Conservation (phyloP, 2,113 vertebrate species). For the Heptranchias perlo region DNA sequence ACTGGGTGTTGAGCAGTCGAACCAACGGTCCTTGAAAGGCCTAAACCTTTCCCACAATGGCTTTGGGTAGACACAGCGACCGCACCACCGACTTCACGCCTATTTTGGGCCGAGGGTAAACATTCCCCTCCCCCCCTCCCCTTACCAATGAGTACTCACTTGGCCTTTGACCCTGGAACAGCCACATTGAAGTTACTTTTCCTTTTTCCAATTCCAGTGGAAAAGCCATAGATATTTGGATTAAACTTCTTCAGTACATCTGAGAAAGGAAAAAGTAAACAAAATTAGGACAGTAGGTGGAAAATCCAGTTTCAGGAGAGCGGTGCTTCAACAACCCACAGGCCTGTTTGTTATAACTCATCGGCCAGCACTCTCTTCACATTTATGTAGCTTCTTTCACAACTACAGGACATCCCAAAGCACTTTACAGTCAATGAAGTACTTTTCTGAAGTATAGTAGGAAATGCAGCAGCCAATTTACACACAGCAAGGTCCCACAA, state of each 20-base stretch:
- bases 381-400: too few relatives aligned
- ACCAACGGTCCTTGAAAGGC: not conserved
- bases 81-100: not conserved
- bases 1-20: not conserved
- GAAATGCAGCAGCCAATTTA: too few relatives aligned
- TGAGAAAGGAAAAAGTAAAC: slow-evolving; percentile 47
- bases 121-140: not conserved
- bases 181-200: slow-evolving; percentile 75
- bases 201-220: slow-evolving; percentile 53
- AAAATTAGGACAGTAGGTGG: not conserved
- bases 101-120: not conserved
- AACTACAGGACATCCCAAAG: not conserved
- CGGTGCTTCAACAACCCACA: not conserved
- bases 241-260: slow-evolving; percentile 90
- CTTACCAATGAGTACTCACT: slow-evolving; percentile 61
- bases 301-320: not conserved
- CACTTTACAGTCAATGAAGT: not conserved
- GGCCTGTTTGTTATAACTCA: not conserved
- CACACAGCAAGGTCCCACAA: too few relatives aligned
- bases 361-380: not conserved
- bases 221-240: slow-evolving; percentile 69
- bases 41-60: not conserved
- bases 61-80: not conserved
- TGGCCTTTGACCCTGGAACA: slow-evolving; percentile 58
- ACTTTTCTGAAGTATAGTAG: not conserved